Conservation (phyloP, 2,113 vertebrate genomes). For the Triplophysa dalaica region DNA sequence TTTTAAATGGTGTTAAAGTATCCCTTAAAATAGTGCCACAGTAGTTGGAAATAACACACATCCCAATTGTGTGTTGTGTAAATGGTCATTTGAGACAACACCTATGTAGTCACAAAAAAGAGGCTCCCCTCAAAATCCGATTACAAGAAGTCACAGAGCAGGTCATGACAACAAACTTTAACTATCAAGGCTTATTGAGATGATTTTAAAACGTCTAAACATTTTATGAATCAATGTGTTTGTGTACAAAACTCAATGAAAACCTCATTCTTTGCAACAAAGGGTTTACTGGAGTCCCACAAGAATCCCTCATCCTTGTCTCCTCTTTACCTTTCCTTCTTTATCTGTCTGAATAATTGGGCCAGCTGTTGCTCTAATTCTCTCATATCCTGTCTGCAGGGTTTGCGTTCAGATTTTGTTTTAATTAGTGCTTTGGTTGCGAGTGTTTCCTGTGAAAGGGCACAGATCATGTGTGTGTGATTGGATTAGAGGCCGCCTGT, state of each 20-base stretch:
- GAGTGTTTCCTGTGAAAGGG: constrained; percentile 74
- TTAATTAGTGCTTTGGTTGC: constrained; percentile 69
- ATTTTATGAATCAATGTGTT: not conserved
- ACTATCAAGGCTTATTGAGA: not conserved
- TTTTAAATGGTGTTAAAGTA: too few species aligned
- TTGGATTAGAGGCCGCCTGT: constrained; percentile 73
- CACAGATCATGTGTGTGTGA: constrained; percentile 73
- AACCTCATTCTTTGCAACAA: not conserved
- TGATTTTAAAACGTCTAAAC: not conserved
- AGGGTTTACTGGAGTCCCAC: not conserved
- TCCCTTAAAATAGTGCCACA: too few species aligned
- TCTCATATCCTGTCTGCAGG: constrained; percentile 56
- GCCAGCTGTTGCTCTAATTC: constrained; percentile 6
- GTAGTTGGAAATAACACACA: too few species aligned
- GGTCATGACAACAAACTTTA: too few species aligned
- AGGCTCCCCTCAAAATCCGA: too few species aligned
- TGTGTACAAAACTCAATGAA: not conserved
- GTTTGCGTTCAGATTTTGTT: constrained; percentile 70
- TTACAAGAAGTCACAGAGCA: too few species aligned
- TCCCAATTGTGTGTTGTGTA: too few species aligned
- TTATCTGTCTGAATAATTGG: not conserved
- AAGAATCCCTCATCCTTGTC: not conserved
- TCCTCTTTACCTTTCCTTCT: too few species aligned
- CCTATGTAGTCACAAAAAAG: too few species aligned
- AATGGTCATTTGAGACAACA: too few species aligned